Percentiles rank a stretch among this genome's conserved stretches.
Conservation (phyloP, 2,888 invertebrate genomes). For the Brachylomia viminalis region DNA sequence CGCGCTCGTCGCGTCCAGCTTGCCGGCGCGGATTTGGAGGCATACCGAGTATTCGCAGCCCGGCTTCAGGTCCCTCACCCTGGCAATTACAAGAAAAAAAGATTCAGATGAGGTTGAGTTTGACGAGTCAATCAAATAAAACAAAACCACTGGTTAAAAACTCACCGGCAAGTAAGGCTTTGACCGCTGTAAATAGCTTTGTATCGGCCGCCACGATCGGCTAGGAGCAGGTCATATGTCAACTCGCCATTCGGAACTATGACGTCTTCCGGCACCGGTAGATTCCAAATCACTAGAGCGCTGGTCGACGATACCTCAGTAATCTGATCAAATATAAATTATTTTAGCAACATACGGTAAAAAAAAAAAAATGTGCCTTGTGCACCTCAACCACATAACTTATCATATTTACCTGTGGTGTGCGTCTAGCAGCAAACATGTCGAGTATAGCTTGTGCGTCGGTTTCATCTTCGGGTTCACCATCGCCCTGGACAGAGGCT, state of each 20-base stretch:
- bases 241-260: slow-evolving; percentile 90
- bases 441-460: slow-evolving; percentile 93
- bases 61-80: slow-evolving; percentile 95
- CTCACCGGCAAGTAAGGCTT: slow-evolving; percentile 93
- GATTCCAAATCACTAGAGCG: slow-evolving; percentile 96
- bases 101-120: not conserved
- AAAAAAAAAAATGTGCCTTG: too few species aligned
- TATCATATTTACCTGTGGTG: slow-evolving; percentile 91
- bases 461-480: slow-evolving; percentile 89
- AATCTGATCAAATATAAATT: slow-evolving; percentile 88
- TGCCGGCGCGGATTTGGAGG: slow-evolving; percentile 94
- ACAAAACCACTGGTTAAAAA: slow-evolving; percentile 11
- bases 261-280: slow-evolving; percentile 89
- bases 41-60: slow-evolving; percentile 97
- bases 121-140: not conserved
- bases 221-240: slow-evolving; percentile 95
- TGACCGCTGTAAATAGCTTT: slow-evolving; percentile 95
- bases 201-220: slow-evolving; percentile 96
- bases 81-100: slow-evolving; percentile 59
- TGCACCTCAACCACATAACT: not conserved
- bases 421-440: slow-evolving; percentile 93
- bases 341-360: slow-evolving; percentile 3
- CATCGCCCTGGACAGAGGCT: slow-evolving; percentile 92
- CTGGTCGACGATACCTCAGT: slow-evolving; percentile 95
- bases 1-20: slow-evolving; percentile 94